Conservation (phyloP, 2,888 invertebrate species). For the Gisinianus flammeolus region DNA sequence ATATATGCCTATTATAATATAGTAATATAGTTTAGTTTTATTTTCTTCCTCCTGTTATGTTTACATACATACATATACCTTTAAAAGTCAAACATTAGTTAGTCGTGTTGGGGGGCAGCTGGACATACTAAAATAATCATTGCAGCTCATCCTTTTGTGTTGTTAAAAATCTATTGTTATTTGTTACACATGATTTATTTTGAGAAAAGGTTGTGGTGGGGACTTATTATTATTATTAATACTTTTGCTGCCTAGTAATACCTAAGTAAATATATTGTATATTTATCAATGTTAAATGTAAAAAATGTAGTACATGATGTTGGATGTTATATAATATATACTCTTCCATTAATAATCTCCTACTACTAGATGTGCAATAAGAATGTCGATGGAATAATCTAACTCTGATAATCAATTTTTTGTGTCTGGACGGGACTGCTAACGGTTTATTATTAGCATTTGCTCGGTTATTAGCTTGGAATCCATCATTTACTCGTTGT, state of each 20-base stretch:
- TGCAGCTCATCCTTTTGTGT: constrained; percentile 34
- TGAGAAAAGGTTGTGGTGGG: constrained; percentile 40
- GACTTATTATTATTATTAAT: constrained; percentile 33
- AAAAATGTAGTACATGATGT: constrained; percentile 30
- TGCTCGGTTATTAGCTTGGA: constrained; percentile 33
- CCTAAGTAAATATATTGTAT: constrained; percentile 4
- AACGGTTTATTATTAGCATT: constrained; percentile 19
- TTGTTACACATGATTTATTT: constrained; percentile 35
- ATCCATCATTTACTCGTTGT: constrained; percentile 16
- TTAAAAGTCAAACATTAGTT: neutral
- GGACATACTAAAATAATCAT: constrained; percentile 27
- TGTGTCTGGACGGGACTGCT: constrained; percentile 25
- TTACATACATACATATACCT: neutral
- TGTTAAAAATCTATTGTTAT: constrained; percentile 34
- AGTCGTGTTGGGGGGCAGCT: constrained; percentile 14
- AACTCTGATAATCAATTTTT: constrained; percentile 16
- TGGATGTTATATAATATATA: constrained; percentile 25
- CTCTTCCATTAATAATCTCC: constrained; percentile 32
- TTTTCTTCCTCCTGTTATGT: constrained; percentile 5
- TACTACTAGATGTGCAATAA: constrained; percentile 38
- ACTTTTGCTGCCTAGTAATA: constrained; percentile 21
- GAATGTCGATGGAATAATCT: constrained; percentile 34
- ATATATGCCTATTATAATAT: too few species aligned
- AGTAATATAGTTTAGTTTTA: constrained; percentile 9
- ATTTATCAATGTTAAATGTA: constrained; percentile 31